Base-by-base conservation (phyloP, 1,140 invertebrate genomes). In the Drosophila paulistorum region DNA sequence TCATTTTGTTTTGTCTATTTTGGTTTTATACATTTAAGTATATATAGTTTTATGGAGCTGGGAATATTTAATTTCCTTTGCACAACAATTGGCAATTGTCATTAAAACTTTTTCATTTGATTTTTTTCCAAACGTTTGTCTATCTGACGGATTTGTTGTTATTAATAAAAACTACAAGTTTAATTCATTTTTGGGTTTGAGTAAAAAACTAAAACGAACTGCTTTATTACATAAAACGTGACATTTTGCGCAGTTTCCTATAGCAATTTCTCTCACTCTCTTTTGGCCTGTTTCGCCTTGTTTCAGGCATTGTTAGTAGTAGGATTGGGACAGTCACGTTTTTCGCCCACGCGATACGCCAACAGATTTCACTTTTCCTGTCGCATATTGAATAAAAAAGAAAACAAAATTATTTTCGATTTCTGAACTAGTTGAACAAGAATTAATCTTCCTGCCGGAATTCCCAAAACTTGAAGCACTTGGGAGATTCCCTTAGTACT, bases 201-300 rank as follows among this genome's bases (percentile, higher is more conserved):
- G 39, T 17, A 48, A 68, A 68, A 30, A 71, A 20, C 59, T 75
- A 65, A 71, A 70, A 51, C 41, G 51, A 71, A 58, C 65, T 65
- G 42, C 71, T 17, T 48, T 65, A 58, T 82, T 79, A 69, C 69
- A 75, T 71, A 79, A 86, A 77, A 86, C 82, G 82, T 86, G 82
- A 87, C 83, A 86, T 76, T 51, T 86, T 85, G 68, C 68, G 48
- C 39, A 77, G 63, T 81, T 81, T 68, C 37, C 54, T 75, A 30
- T 33, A 13, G 42, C 42, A 41, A 23, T 62, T 48, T 48, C 23
- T 77, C 79, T 51, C 41, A 51, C 13, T 66, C 57, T 17, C 3
- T 37, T 37, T 37, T 37, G 7, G 39, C 59, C 65, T 65, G 1
- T 63, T 30, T 30, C 30, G 42, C 55, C 7, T 51, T 41, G 30